Percentiles rank a stretch among this genome's conserved stretches.
Evolutionary conservation across 37 sponge, comb jelly and placozoan species (phyloP).

Genomic region (Spongia lamella): DNA sequence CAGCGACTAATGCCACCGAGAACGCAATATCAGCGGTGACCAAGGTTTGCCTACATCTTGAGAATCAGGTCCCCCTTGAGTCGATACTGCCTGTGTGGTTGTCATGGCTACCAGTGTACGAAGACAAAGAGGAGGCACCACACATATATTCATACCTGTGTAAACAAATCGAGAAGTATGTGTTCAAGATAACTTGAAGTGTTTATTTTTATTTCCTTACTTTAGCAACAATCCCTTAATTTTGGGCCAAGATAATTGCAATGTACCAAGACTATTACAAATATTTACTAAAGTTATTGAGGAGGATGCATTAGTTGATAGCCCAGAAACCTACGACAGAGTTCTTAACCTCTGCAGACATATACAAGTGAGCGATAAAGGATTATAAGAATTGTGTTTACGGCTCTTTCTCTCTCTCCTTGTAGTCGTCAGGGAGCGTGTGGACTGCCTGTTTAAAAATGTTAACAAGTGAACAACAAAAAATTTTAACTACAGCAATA

Average conservation of each 20-base stretch:
- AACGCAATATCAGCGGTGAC: constrained; percentile 96
- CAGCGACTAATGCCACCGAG: constrained; percentile 82
- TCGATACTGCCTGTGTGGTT: constrained; percentile 84
- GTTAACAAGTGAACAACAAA: neutral
- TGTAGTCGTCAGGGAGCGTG: constrained; percentile 64
- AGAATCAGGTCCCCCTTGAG: constrained; percentile 75
- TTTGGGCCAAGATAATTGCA: constrained; percentile 74
- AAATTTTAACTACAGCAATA: no score
- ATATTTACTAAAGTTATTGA: constrained; percentile 78
- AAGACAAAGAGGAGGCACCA: constrained; percentile 94
- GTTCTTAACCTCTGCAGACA: constrained; percentile 84
- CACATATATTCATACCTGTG: constrained; percentile 92
- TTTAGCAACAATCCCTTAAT: constrained; percentile 74
- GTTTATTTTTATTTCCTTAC: neutral
- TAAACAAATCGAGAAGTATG: constrained; percentile 88
- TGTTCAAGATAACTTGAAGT: neutral
- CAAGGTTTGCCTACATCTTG: constrained; percentile 92
- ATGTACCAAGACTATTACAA: constrained; percentile 75
- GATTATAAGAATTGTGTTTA: neutral
- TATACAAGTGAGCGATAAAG: constrained; percentile 57
- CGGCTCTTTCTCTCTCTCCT: neutral
- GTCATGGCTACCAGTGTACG: constrained; percentile 94
- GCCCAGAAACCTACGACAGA: constrained; percentile 48
- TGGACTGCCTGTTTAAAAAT: constrained; percentile 68
- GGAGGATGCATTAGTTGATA: constrained; percentile 51